A percentile compares a stretch with the other conserved stretches of the same genome.
Evolutionary conservation across 1,140 invertebrate species (phyloP).

Genomic region (Drosophila prosaltans): DNA sequence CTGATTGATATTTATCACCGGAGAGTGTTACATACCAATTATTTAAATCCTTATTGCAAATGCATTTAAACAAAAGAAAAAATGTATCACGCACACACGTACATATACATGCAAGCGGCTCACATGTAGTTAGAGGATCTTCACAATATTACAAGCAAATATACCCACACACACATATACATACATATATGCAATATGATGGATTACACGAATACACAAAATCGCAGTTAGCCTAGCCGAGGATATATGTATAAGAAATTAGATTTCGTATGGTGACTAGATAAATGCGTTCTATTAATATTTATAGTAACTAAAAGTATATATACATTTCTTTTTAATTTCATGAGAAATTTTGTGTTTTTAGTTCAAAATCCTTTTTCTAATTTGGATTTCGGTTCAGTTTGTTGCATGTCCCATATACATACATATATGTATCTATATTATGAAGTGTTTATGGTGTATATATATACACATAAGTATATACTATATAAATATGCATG

Average conservation of each 20-base stretch:
- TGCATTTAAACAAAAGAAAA: too few species aligned
- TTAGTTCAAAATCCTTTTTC: not conserved
- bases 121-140: not conserved
- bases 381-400: not conserved
- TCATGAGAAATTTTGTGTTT: not conserved
- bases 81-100: too few species aligned
- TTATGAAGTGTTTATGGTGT: too few species aligned
- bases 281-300: too few species aligned
- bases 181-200: not conserved
- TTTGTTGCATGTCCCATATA: not conserved
- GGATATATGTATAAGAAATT: not conserved
- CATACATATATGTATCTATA: not conserved
- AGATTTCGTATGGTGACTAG: conserved; percentile 1
- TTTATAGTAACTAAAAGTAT: too few species aligned
- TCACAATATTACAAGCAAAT: not conserved
- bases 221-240: not conserved
- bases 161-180: not conserved
- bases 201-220: not conserved
- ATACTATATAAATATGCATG: not conserved
- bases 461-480: not conserved
- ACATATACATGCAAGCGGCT: too few species aligned
- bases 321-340: not conserved
- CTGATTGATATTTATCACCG: too few species aligned
- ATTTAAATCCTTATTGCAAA: too few species aligned
- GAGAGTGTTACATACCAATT: too few species aligned